Base-by-base conservation (phyloP, 2,113 vertebrate species). In the Anoplopoma fimbria region DNA sequence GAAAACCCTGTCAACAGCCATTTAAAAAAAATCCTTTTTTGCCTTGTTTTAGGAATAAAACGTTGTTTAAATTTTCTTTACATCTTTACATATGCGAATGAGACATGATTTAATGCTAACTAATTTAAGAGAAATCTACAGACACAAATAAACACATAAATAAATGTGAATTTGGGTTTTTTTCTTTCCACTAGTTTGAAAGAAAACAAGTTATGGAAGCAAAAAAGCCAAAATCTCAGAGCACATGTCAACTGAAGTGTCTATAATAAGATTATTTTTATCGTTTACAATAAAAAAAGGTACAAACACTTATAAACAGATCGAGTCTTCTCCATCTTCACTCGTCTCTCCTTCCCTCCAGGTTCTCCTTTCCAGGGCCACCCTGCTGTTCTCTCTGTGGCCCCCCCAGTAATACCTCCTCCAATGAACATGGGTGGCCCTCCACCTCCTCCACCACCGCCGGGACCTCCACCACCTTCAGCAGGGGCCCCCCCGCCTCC, bases 321-420 rank as follows among this genome's bases (percentile, higher is more conserved):
- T 0, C 6, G 9, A 8, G 2, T 55, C 47, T 57, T 25, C 33
- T 61, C 9, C 25, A n/a, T 63, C 47, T 42, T 62, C 42, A 31
- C 29, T 9, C 4, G 6, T 47, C 63, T 2, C 34, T 1, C 14
- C 40, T 42, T 19, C 42, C 31, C 14, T 74, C 29, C 93, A 99
- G 98, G 97, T 94, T 93, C 95, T 72, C 95, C 97, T 80, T 97
- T 97, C 84, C 95, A 97, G 45, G 97, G 97, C 77, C 97, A 98
- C 88, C 96, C 97, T 64, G 95, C 95, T 2, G 93, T 96, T 61
- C 93, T 95, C 21, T 93, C 94, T 0, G 93, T 96, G 80, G 95
- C 95, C 25, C 92, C 96, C 33, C 93, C 96, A 31, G 83, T 93
- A 88, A 4, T 96, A 90, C 38, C 94, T 78, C 94, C 96, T 77